Evolutionary conservation across 2,888 invertebrate species (phyloP), one percentile per base, ranked within the genome.

Genomic region (Acrocera orbiculus): DNA sequence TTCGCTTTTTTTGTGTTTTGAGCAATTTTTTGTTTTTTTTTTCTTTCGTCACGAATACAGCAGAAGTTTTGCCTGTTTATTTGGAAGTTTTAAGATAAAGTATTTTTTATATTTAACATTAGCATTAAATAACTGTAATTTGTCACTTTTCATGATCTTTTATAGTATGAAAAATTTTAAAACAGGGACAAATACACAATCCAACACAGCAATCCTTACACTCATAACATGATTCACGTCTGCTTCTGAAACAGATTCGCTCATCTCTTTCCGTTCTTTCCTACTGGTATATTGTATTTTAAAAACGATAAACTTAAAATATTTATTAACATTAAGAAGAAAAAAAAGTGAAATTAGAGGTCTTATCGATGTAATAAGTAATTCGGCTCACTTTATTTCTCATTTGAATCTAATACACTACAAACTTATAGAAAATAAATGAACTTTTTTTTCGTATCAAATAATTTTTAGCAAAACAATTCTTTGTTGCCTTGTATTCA

Each of bases 151-250:
- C n/a, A n/a, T n/a, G n/a, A n/a, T n/a, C n/a, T n/a, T 25, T 4
- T 25, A 11, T 25, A 11, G 9, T 25, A 25, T 25, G 10, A 25
- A 25, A 25, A 25, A 25, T 25, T 25, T 25, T 25, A 25, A 25
- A 25, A 25, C 25, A 25, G 10, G 25, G 25, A 25, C 25, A 25
- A 25, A 25, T 10, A 25, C 25, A 25, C 25, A 25, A 25, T 25
- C 25, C 25, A 10, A 25, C 10, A 25, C 13, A 11, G 25, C 25
- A 25, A 11, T 25, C 6, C 13, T 25, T 10, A 13, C 25, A 25
- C 5, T 25, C 10, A n/a, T n/a, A 25, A 25, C 25, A 13, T 25
- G 25, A 9, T 5, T 25, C 10, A 25, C 25, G 25, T 25, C 25
- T 25, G 11, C 25, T 25, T 25, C 25, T 9, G 10, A 25, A 25